Conservation (phyloP, 2,113 vertebrate genomes). For the Rostratula benghalensis region DNA sequence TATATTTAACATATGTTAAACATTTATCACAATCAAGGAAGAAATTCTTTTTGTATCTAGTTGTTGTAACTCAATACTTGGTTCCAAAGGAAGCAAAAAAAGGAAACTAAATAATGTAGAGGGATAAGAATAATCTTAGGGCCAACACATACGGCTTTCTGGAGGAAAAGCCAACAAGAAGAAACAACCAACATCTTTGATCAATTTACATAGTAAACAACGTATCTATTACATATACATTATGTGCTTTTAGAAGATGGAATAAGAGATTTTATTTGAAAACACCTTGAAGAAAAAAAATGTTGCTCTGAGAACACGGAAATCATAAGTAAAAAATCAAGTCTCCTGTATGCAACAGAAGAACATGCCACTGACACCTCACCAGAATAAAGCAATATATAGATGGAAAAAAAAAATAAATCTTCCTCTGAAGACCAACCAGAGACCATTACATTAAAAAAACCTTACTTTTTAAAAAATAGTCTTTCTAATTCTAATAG, state of each 20-base stretch:
- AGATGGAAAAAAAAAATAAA: background rate
- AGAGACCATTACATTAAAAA: background rate
- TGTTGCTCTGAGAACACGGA: background rate
- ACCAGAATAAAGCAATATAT: background rate
- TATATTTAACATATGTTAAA: background rate
- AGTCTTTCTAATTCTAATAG: background rate
- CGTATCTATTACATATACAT: background rate
- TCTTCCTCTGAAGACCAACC: background rate
- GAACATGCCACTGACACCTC: background rate
- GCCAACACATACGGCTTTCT: background rate
- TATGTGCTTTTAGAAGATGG: background rate
- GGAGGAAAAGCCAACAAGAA: background rate
- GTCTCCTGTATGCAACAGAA: background rate
- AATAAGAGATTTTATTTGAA: background rate
- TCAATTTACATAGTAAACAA: background rate
- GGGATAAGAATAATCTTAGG: background rate
- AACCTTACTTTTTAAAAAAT: background rate
- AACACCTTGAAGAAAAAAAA: slow-evolving; percentile 9
- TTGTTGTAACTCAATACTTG: background rate
- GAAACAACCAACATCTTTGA: background rate
- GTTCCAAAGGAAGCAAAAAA: background rate
- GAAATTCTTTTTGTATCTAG: background rate
- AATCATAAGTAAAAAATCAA: background rate
- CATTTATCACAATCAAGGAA: background rate
- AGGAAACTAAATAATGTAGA: background rate